Base-by-base conservation (phyloP, 2,113 vertebrate genomes). In the Elgaria multicarinata region DNA sequence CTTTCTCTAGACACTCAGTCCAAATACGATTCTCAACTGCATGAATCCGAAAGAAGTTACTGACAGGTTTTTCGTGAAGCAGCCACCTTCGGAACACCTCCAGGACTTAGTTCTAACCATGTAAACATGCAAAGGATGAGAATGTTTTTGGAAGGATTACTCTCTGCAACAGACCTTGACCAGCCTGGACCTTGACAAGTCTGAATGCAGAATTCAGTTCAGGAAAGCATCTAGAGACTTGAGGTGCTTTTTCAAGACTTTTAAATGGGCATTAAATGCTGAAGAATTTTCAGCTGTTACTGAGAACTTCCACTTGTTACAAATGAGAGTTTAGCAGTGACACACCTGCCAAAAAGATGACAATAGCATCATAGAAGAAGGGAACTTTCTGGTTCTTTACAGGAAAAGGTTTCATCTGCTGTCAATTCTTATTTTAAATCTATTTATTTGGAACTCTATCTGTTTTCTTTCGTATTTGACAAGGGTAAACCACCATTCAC, bases 1-100 rank as follows among this genome's bases (percentile, higher is more conserved):
- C 80, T 33, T 80, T 67, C 74, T 83, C 86, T 85, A 92, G 94
- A 84, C 66, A 89, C 22, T 87, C 72, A 81, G 36, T 9, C 50
- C 82, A 53, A 85, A 69, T 58, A 78, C 26, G 14, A 36, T n/a
- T 53, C 31, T 44, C 16, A 13, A 33, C 36, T 36, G 39, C 36
- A 42, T 50, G 20, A 39, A 69, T 89, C 46, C 20, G 10, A 69
- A 20, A 42, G 3, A 74, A 82, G 55, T n/a, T 62, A n/a, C 33
- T 53, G 66, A 58, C 50, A 71, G 20, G 4, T 81, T 72, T 72
- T 81, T 67, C 33, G 33, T 5, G 1, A 55, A 71, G 42, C 53
- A 81, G 36, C 12, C 18, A 72, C 6, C 72, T 72, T 67, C 44
- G n/a, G 31, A 50, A 66, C 20, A 28, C 33, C 5, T 53, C 31